Evolutionary conservation across 2,797 vertebrate species (phyloP), one percentile per base, ranked within the genome.

Genomic region (Poeciliopsis presidionis): DNA sequence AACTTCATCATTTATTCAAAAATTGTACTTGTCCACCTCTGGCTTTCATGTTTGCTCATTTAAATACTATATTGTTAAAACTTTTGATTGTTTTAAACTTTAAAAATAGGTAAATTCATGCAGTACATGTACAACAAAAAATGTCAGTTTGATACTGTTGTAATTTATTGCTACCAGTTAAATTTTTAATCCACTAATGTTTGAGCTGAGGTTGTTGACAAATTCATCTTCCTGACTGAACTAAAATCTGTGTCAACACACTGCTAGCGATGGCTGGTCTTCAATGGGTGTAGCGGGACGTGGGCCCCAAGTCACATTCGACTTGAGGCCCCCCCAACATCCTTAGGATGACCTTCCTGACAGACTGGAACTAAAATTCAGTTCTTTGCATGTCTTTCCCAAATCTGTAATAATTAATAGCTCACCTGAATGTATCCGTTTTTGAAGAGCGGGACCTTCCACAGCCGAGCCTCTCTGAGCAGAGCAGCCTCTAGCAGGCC

Each of bases 371-470:
- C 46, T 72, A 25, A 33, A 55, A 76, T 9, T 41, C 14, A 45
- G 13, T 7, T 47, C 9, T 14, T 51, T 39, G 6, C 2, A 30
- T 1, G 11, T 79, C 51, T 20, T 22, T 28, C 39, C 30, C 33
- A 28, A 18, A 46, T 22, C 7, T 5, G 6, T 46, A 2, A 2
- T 7, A 2, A 14, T 2, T 16, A 2, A 5, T 0, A 1, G 46
- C 92, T 86, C 81, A 96, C 96, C 95, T 96, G 96, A 85, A 96
- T 81, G 46, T 77, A 85, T 65, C 91, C 93, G 5, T 92, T 90
- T 81, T 95, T 94, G 86, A 96, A 95, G 82, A 95, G 76, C 0
- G 95, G 96, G 0, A 86, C 93, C 88, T 96, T 96, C 95, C 96
- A 97, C 63, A 96, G 90, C 11, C 91, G 94, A 55, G 79, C 80